Percentiles rank a stretch among this genome's conserved stretches.
Evolutionary conservation across 1,140 invertebrate species (phyloP).

Genomic region (Chrysopa pallens): DNA sequence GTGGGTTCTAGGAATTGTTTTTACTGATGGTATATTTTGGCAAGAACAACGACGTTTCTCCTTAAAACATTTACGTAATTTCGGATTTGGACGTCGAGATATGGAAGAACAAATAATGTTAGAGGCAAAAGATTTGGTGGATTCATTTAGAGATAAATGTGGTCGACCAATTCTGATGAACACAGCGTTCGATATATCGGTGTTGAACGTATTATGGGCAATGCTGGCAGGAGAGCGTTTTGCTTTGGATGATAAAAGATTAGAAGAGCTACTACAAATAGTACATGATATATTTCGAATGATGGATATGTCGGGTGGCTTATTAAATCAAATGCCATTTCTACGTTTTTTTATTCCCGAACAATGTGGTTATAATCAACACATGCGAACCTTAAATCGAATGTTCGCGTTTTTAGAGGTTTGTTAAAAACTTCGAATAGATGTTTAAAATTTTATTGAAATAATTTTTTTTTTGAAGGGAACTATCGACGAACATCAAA

Average conservation of each 20-base stretch:
- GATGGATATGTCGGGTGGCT: constrained; percentile 43
- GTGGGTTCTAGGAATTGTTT: constrained; percentile 34
- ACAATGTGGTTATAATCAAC: constrained; percentile 32
- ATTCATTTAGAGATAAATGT: constrained; percentile 15
- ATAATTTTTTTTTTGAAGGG: constrained; percentile 20
- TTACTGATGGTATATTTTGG: constrained; percentile 42
- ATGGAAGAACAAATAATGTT: constrained; percentile 36
- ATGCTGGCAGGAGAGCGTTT: constrained; percentile 47
- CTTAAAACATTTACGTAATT: constrained; percentile 34
- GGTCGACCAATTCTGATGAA: constrained; percentile 25
- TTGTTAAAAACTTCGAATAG: constrained; percentile 7
- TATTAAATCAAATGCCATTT: constrained; percentile 44
- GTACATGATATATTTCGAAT: constrained; percentile 37
- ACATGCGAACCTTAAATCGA: constrained; percentile 21
- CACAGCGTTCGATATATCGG: constrained; percentile 34
- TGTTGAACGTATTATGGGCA: constrained; percentile 53
- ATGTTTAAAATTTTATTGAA: not conserved
- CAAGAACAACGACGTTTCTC: constrained; percentile 36
- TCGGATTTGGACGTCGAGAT: constrained; percentile 36
- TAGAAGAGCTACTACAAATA: constrained; percentile 27
- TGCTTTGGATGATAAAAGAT: constrained; percentile 29
- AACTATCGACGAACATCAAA: constrained; percentile 35
- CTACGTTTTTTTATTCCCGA: constrained; percentile 38
- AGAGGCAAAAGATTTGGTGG: constrained; percentile 34
- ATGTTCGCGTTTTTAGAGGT: constrained; percentile 26